A percentile compares a stretch with the other conserved stretches of the same genome.
These are phyloP conservation scores for Zenarchopterus dispar DNA, from an alignment of 2,797 vertebrate genomes.

Conservation along the genomic window DNA sequence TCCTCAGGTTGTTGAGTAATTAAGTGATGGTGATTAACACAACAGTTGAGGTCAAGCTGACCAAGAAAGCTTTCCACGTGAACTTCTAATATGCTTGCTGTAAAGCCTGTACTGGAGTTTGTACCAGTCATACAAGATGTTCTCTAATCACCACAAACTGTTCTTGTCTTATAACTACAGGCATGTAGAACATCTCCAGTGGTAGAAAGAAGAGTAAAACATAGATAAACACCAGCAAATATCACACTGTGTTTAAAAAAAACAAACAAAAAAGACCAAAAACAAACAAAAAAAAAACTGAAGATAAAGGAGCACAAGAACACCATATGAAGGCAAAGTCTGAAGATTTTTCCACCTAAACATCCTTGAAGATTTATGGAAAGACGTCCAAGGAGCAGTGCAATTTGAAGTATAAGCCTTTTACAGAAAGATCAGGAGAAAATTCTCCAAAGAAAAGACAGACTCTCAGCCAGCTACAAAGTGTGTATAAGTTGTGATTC, in stretches of 20 bases:
- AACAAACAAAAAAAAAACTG: too few relatives aligned
- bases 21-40: background rate
- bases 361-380: background rate
- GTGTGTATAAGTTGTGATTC: slow-evolving; percentile 4
- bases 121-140: background rate
- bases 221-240: too few relatives aligned
- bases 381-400: background rate
- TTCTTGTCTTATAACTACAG: too few relatives aligned
- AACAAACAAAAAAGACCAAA: too few relatives aligned
- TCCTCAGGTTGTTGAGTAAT: background rate
- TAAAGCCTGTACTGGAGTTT: background rate
- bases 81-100: background rate
- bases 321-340: too few relatives aligned
- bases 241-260: too few relatives aligned
- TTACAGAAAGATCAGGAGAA: background rate
- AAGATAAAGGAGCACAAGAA: too few relatives aligned
- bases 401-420: background rate
- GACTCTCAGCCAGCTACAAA: background rate
- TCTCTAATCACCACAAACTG: too few relatives aligned
- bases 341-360: too few relatives aligned
- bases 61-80: background rate
- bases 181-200: too few relatives aligned
- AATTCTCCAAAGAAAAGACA: background rate
- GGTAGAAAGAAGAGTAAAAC: too few relatives aligned
- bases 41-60: background rate